Conservation (phyloP, 2,113 vertebrate species). For the Oreochromis niloticus region DNA sequence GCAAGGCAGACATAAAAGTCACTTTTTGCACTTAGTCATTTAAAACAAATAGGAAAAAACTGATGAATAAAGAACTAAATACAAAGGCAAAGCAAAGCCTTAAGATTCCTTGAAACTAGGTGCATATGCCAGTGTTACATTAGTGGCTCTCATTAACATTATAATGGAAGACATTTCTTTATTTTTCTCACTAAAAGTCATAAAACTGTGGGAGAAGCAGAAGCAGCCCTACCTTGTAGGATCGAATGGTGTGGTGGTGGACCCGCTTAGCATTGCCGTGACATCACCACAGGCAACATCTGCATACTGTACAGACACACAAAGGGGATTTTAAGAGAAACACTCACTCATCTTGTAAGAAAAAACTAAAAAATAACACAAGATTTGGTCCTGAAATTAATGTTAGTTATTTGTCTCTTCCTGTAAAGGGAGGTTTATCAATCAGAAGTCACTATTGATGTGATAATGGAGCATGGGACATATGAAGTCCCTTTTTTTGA, state of each 20-base stretch:
- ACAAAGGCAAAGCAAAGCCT: neutral
- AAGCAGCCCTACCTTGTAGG: constrained; percentile 66
- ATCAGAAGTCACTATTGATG: neutral
- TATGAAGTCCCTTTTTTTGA: neutral
- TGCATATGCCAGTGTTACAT: neutral
- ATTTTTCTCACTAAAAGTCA: neutral
- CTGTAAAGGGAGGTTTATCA: neutral
- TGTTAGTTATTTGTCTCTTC: neutral
- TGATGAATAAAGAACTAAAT: neutral
- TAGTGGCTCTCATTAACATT: neutral
- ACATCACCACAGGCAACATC: constrained; percentile 76
- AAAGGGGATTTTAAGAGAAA: neutral
- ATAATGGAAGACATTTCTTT: neutral
- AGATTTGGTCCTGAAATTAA: neutral
- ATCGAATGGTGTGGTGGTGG: constrained; percentile 64
- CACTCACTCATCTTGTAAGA: neutral
- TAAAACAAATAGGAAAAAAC: neutral
- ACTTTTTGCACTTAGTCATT: neutral
- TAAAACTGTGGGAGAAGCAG: neutral
- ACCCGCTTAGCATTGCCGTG: constrained; percentile 82
- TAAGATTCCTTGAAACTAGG: neutral
- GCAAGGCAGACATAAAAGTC: neutral
- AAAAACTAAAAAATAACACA: neutral
- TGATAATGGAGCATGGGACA: neutral
- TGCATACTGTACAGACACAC: constrained; percentile 77